phyloP scores from a whole-genome alignment of 35 echinoderm and acorn worm genomes.

The Ophiothrix spiculata region DNA sequence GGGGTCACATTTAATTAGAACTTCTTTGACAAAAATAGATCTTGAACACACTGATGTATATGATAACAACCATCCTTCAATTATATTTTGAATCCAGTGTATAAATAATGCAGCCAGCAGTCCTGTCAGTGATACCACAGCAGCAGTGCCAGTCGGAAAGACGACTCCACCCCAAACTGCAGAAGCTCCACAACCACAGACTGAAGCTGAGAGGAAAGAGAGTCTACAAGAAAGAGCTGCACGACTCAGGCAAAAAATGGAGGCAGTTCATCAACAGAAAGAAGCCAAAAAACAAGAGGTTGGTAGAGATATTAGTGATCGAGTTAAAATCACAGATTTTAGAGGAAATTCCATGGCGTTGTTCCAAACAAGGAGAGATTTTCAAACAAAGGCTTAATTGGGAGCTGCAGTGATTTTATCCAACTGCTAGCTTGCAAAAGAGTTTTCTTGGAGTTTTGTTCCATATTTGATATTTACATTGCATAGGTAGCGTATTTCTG shows the following conservation, averaged over 20 bases:
- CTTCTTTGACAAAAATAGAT: not conserved
- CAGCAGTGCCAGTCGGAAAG: not conserved
- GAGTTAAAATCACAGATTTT: too few species aligned
- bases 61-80: not conserved
- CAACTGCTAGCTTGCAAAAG: too few species aligned
- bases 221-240: constrained; percentile 73
- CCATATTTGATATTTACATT: too few species aligned
- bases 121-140: not conserved
- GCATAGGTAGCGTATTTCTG: too few species aligned
- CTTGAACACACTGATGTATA: not conserved
- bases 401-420: too few species aligned
- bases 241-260: constrained; percentile 89
- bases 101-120: not conserved
- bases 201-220: constrained; percentile 22
- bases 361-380: too few species aligned
- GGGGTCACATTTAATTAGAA: not conserved
- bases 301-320: too few species aligned
- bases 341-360: too few species aligned
- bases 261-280: constrained; percentile 82
- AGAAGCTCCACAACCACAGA: constrained; percentile 2
- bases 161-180: not conserved
- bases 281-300: constrained; percentile 76
- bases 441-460: too few species aligned
- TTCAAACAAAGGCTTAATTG: too few species aligned
- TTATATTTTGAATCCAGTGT: not conserved